A percentile compares a stretch with the other conserved stretches of the same genome.
phyloP scores from a whole-genome alignment of 1,140 invertebrate species.

The Phortica variegata region DNA sequence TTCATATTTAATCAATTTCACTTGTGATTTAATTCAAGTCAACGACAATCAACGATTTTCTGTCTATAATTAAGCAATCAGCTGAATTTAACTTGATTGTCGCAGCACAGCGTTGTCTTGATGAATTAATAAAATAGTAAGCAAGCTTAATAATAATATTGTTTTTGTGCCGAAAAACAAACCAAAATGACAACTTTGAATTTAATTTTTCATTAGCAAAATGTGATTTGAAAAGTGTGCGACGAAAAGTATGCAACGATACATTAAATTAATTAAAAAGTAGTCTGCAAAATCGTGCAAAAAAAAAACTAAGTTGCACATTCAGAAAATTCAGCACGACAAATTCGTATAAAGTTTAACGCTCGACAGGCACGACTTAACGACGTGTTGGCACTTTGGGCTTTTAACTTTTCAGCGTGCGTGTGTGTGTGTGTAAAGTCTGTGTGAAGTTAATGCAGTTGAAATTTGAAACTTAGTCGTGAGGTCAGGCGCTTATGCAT shows the following conservation, averaged over 20 bases:
- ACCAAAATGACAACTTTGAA: too few relatives aligned
- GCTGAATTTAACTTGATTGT: too few relatives aligned
- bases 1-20: constrained; percentile 7
- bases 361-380: not conserved
- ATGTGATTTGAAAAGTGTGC: too few relatives aligned
- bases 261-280: constrained; percentile 55
- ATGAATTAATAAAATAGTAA: too few relatives aligned
- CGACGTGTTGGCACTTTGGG: not conserved
- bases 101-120: too few relatives aligned
- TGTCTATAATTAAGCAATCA: too few relatives aligned
- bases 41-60: too few relatives aligned
- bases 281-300: too few relatives aligned
- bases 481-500: constrained; percentile 45
- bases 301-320: constrained; percentile 44
- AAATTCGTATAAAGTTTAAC: constrained; percentile 46
- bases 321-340: constrained; percentile 50
- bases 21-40: not conserved
- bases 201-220: too few relatives aligned
- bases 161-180: too few relatives aligned
- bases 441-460: constrained; percentile 35
- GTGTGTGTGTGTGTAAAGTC: not conserved
- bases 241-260: too few relatives aligned
- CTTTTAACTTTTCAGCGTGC: not conserved
- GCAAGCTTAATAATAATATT: too few relatives aligned
- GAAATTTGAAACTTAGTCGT: constrained; percentile 39